phyloP scores from a whole-genome alignment of 2,888 invertebrate species.

The Apamea monoglypha region DNA sequence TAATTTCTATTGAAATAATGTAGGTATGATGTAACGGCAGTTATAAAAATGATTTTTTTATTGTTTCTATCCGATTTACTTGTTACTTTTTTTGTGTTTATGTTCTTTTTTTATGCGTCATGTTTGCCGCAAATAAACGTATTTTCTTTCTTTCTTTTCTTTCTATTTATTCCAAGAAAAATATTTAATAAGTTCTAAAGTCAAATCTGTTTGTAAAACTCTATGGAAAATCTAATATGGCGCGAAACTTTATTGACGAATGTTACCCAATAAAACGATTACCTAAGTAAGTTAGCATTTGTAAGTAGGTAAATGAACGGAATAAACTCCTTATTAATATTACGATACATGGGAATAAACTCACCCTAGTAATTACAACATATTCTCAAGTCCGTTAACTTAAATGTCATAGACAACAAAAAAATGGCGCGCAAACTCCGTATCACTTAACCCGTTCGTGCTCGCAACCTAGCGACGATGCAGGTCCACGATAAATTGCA shows the following conservation, averaged over 20 bases:
- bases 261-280: neutral
- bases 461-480: slow-evolving; percentile 19
- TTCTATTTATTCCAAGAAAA: neutral
- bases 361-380: neutral
- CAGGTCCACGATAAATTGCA: slow-evolving; percentile 51
- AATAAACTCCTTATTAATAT: neutral
- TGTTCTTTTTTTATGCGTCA: too few relatives aligned
- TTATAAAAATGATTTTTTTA: slow-evolving; percentile 37
- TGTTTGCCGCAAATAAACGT: too few relatives aligned
- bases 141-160: too few relatives aligned
- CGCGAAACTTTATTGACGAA: neutral
- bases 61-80: slow-evolving; percentile 28
- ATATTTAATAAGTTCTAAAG: neutral
- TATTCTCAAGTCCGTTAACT: slow-evolving; percentile 14
- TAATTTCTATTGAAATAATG: slow-evolving; percentile 54
- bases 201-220: neutral
- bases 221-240: neutral
- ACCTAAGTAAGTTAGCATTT: neutral
- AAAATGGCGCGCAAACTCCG: slow-evolving; percentile 33
- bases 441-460: slow-evolving; percentile 53
- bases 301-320: too few relatives aligned
- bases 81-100: too few relatives aligned
- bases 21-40: slow-evolving; percentile 65
- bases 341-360: neutral
- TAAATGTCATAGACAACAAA: slow-evolving; percentile 46